A percentile compares a stretch with the other conserved stretches of the same genome.
Conservation (phyloP, 2,797 vertebrate species). For the Clarias platycephalus region DNA sequence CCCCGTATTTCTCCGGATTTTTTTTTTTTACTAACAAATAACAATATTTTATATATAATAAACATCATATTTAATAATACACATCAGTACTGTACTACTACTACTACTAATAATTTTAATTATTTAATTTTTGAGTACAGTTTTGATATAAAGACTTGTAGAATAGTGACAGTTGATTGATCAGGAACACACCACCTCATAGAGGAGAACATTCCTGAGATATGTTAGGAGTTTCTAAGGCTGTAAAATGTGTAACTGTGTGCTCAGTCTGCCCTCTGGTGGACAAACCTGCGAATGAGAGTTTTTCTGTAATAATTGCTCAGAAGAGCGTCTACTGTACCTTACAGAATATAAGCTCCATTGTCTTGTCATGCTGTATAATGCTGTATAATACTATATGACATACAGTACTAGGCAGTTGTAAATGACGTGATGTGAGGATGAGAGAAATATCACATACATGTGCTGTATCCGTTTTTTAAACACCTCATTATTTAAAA, state of each 20-base stretch:
- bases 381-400: not conserved
- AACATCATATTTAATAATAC: not conserved
- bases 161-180: not conserved
- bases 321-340: not conserved
- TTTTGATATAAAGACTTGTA: too few relatives aligned
- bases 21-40: too few relatives aligned
- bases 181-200: not conserved
- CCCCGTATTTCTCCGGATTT: too few relatives aligned
- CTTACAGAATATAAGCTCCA: not conserved
- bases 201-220: not conserved
- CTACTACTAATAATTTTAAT: not conserved
- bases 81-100: not conserved
- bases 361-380: not conserved
- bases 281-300: not conserved
- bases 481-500: not conserved
- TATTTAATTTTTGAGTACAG: too few relatives aligned
- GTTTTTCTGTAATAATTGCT: not conserved
- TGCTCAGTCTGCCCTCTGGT: conserved; percentile 32
- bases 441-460: not conserved
- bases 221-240: too few relatives aligned
- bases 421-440: not conserved
- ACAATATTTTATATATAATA: too few relatives aligned
- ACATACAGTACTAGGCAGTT: not conserved
- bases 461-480: too few relatives aligned
- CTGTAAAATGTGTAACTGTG: conserved; percentile 4